phyloP scores from a whole-genome alignment of 2,888 invertebrate species.

The Peribatodes rhomboidaria region DNA sequence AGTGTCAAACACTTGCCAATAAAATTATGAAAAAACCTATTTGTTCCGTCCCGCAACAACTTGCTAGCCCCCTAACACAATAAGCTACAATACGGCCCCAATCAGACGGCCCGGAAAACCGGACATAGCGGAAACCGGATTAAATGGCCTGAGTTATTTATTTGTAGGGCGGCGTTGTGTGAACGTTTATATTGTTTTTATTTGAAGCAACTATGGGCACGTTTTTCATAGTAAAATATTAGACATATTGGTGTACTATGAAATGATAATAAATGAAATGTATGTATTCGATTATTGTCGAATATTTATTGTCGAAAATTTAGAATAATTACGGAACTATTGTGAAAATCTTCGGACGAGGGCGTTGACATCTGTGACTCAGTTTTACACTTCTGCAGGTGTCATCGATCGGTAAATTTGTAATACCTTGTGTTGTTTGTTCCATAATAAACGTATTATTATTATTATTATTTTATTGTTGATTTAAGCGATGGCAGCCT shows the following conservation, averaged over 20 bases:
- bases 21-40: slow-evolving; percentile 1
- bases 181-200: slow-evolving; percentile 16
- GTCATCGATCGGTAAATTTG: no score
- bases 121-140: slow-evolving; percentile 33
- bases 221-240: slow-evolving; percentile 4
- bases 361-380: no score
- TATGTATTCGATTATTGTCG: no score
- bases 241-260: not conserved
- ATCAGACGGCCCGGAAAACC: slow-evolving; percentile 31
- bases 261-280: no score
- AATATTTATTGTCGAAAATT: no score
- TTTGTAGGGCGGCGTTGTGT: slow-evolving; percentile 12
- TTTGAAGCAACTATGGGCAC: not conserved
- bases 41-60: not conserved
- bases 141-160: slow-evolving; percentile 34
- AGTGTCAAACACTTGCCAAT: not conserved
- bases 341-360: no score
- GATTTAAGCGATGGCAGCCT: no score
- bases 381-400: no score
- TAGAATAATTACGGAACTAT: no score
- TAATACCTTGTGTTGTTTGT: no score
- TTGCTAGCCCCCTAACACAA: slow-evolving; percentile 20
- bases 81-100: slow-evolving; percentile 22
- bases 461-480: no score
- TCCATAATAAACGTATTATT: no score